Percentiles rank a stretch among this genome's conserved stretches.
Evolutionary conservation across 2,888 invertebrate genomes (phyloP).

Genomic region (Craniophora ligustri): DNA sequence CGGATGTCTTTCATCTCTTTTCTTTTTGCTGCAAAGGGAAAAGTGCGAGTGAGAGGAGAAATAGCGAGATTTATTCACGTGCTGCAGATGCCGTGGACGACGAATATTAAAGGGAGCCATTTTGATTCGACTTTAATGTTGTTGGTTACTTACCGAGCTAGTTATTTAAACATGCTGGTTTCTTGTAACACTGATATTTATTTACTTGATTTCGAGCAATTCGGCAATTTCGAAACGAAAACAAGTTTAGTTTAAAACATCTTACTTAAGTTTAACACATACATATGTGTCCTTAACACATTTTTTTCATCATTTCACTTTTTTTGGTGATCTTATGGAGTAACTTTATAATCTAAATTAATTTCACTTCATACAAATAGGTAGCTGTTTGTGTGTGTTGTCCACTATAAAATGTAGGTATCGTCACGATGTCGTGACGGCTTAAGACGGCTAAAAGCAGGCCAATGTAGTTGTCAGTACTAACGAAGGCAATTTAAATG

Average conservation of each 20-base stretch:
- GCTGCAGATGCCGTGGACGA: slow-evolving; percentile 79
- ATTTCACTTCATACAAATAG: neutral
- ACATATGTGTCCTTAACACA: too few relatives aligned
- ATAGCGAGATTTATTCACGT: slow-evolving; percentile 75
- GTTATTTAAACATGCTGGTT: neutral
- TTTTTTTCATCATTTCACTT: too few relatives aligned
- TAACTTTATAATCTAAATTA: too few relatives aligned
- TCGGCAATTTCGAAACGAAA: too few relatives aligned
- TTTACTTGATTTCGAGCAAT: too few relatives aligned
- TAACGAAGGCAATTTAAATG: slow-evolving; percentile 45
- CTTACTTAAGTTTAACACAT: too few relatives aligned
- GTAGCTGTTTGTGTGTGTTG: neutral
- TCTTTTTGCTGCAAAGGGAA: slow-evolving; percentile 44
- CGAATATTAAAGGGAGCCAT: slow-evolving; percentile 60
- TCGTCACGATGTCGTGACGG: slow-evolving; percentile 37
- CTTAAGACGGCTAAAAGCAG: slow-evolving; percentile 20
- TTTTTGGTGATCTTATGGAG: too few relatives aligned
- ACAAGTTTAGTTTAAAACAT: too few relatives aligned
- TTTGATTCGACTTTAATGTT: slow-evolving; percentile 6
- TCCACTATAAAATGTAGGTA: slow-evolving; percentile 4
- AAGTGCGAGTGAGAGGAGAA: slow-evolving; percentile 64
- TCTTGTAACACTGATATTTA: neutral
- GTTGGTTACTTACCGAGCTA: neutral
- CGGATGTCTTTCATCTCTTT: slow-evolving; percentile 64
- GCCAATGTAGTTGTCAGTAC: slow-evolving; percentile 39